A percentile compares a stretch with the other conserved stretches of the same genome.
These are phyloP conservation scores for Napeogenes sylphis DNA, from an alignment of 2,888 invertebrate genomes.

Conservation along the genomic window DNA sequence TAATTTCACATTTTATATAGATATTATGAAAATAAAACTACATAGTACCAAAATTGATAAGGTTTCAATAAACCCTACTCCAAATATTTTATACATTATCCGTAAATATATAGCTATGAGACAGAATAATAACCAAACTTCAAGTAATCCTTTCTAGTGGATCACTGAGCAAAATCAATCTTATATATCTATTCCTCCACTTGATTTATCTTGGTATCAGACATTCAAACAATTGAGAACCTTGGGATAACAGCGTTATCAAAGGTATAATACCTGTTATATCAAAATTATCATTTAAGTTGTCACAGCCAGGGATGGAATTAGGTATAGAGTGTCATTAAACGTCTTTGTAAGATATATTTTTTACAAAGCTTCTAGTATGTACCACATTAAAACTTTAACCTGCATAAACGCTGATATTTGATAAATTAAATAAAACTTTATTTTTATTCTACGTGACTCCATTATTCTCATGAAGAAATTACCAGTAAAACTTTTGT, in stretches of 20 bases:
- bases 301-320: too few species aligned
- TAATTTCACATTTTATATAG: too few species aligned
- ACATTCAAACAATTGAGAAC: slow-evolving; percentile 33
- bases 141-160: slow-evolving; percentile 25
- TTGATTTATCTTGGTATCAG: slow-evolving; percentile 31
- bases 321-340: too few species aligned
- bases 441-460: slow-evolving; percentile 23
- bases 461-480: slow-evolving; percentile 23
- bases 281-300: too few species aligned
- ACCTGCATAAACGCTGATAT: slow-evolving; percentile 28
- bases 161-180: slow-evolving; percentile 28
- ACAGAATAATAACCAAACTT: slow-evolving; percentile 32
- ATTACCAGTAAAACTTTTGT: slow-evolving; percentile 6
- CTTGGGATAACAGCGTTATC: not conserved
- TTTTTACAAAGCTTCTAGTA: not conserved
- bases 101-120: slow-evolving; percentile 16
- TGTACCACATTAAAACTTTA: slow-evolving; percentile 24
- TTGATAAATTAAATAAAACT: slow-evolving; percentile 32
- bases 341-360: too few species aligned
- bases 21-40: too few species aligned
- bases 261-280: too few species aligned
- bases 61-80: not conserved
- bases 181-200: slow-evolving; percentile 24
- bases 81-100: slow-evolving; percentile 19
- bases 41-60: too few species aligned